Conservation (phyloP, 2,888 invertebrate genomes). For the Diploptera punctata region DNA sequence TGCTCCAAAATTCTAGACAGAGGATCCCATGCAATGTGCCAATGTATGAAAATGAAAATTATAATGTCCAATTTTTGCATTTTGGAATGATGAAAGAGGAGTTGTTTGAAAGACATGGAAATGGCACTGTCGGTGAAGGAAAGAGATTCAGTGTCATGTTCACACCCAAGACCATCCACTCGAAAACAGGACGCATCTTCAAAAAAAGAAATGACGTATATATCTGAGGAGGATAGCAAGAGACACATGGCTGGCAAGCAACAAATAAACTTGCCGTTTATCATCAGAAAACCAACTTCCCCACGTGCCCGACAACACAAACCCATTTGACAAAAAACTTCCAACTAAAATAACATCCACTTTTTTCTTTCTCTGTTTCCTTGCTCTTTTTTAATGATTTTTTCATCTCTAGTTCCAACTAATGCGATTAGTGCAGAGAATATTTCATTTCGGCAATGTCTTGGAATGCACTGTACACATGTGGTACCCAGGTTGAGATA, state of each 20-base stretch:
- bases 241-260: conserved; percentile 41
- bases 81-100: too few relatives aligned
- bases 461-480: neutral
- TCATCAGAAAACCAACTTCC: conserved; percentile 19
- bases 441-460: conserved; percentile 5
- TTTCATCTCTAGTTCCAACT: neutral
- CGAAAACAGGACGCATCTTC: neutral
- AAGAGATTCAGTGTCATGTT: neutral
- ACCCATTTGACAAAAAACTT: neutral
- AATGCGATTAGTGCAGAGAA: conserved; percentile 3
- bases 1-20: too few relatives aligned
- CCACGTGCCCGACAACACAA: neutral
- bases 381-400: neutral
- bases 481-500: neutral
- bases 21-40: too few relatives aligned
- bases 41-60: too few relatives aligned
- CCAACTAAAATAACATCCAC: neutral
- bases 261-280: conserved; percentile 39
- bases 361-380: too few relatives aligned
- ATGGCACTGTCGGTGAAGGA: too few relatives aligned
- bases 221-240: conserved; percentile 27
- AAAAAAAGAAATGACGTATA: neutral
- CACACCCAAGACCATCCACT: neutral
- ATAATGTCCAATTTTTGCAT: too few relatives aligned
- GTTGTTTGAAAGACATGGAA: too few relatives aligned